Evolutionary conservation across 64 coral and sea anemone species (phyloP), one percentile per base, ranked within the genome.

Genomic region (Porites lutea): DNA sequence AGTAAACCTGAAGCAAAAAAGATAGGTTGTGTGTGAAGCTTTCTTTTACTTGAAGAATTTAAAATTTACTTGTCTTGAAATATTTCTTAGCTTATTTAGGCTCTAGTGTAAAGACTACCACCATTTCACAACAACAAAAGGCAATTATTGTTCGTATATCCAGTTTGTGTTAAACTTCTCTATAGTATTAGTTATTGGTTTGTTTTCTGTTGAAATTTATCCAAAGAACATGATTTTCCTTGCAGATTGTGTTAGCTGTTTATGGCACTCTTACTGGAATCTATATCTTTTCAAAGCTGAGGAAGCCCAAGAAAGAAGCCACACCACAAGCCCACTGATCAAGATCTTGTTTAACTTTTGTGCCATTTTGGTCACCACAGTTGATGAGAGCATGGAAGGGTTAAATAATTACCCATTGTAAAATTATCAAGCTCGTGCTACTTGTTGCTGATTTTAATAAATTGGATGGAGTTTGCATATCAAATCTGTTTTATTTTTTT

Each of bases 181-280:
- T 0, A 8, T 13, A 12, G 19, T 14, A 15, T 8, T 57, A 37
- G 27, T 37, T 21, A 60, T 52, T 68, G 48, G 23, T 52, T 70
- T 55, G 9, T 72, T 74, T 74, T 15, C 6, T n/a, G n/a, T 83
- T 60, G 44, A 12, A 82, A 82, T 48, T 9, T 50, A 13, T n/a
- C 11, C 2, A 55, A 62, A 20, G 15, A 43, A 48, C 59, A 46
- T 89, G 10, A 78, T 16, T 78, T 15, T 14, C 61, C 4, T 43
- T 54, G 18, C 90, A 92, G 90, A 48, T 87, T 45, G 92, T 94
- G 22, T 74, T 72, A 76, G 78, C 86, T 57, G 87, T 94, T 52
- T 94, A 94, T 77, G 92, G 92, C 16, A 57, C 78, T 14, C 13
- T 89, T 6, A 82, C 89, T 75, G 37, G 86, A 44, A 52, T 73